phyloP scores from a whole-genome alignment of 2,797 vertebrate species.

The Rhyacichthys aspro region DNA sequence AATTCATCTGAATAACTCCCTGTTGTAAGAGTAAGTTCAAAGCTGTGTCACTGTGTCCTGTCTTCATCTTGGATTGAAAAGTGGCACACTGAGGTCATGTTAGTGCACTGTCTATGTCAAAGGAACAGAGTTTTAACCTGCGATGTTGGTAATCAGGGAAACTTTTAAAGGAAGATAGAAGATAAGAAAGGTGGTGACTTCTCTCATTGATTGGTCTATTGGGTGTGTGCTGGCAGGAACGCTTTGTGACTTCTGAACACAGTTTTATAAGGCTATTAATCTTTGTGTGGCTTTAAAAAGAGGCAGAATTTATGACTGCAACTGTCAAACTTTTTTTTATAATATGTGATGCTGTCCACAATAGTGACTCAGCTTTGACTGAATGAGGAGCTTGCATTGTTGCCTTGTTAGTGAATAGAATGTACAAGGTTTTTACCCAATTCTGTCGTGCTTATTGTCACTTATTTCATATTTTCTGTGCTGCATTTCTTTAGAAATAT shows the following conservation, averaged over 20 bases:
- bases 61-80: slow-evolving; percentile 34
- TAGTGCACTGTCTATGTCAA: slow-evolving; percentile 7
- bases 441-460: background rate
- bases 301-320: slow-evolving; percentile 52
- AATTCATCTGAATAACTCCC: slow-evolving; percentile 52
- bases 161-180: no score
- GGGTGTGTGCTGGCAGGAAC: slow-evolving; percentile 19
- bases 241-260: slow-evolving; percentile 23
- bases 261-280: slow-evolving; percentile 40
- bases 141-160: background rate
- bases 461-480: no score
- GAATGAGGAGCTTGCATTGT: background rate
- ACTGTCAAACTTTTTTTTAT: slow-evolving; percentile 46
- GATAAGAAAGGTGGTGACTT: slow-evolving; percentile 16
- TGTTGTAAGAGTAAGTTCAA: slow-evolving; percentile 52
- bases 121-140: slow-evolving; percentile 7
- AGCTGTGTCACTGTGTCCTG: slow-evolving; percentile 31
- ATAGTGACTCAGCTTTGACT: slow-evolving; percentile 11
- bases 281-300: slow-evolving; percentile 31
- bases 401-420: background rate
- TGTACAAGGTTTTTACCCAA: background rate
- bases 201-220: slow-evolving; percentile 31
- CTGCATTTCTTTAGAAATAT: no score
- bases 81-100: slow-evolving; percentile 26
- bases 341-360: slow-evolving; percentile 10